These are phyloP conservation scores for Oreochromis aureus DNA, from an alignment of 2,113 vertebrate species.

Conservation along the genomic window DNA sequence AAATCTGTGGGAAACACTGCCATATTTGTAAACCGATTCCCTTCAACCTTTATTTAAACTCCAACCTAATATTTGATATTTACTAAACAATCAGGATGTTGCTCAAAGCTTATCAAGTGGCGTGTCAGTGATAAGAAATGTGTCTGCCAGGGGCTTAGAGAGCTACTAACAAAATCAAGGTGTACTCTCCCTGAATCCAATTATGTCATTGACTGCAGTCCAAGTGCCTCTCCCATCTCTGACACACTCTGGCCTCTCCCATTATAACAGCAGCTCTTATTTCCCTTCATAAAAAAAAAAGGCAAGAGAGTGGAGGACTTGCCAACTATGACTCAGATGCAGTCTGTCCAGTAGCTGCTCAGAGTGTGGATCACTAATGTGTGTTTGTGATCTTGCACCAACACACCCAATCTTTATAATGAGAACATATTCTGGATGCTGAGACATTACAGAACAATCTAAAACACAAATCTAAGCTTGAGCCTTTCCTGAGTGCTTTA, in stretches of 20 bases:
- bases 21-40: neutral
- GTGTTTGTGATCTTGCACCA: neutral
- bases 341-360: conserved; percentile 21
- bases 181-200: conserved; percentile 20
- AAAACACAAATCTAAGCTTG: neutral
- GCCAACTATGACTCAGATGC: conserved; percentile 50
- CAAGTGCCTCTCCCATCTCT: conserved; percentile 28
- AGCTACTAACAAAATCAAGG: neutral
- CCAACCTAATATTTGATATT: neutral
- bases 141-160: neutral
- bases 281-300: conserved; percentile 36
- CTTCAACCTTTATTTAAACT: neutral
- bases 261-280: conserved; percentile 45
- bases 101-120: neutral
- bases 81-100: neutral
- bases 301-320: neutral
- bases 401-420: neutral
- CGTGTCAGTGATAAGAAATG: neutral
- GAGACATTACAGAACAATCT: neutral
- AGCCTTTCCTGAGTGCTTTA: conserved; percentile 47
- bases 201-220: conserved; percentile 36
- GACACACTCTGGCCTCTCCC: conserved; percentile 47
- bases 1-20: neutral
- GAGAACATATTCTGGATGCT: neutral
- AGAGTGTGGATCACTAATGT: neutral